Percentiles rank a stretch among this genome's conserved stretches.
phyloP scores from a whole-genome alignment of 2,113 vertebrate species.

The Tenebrosternarchus preto region DNA sequence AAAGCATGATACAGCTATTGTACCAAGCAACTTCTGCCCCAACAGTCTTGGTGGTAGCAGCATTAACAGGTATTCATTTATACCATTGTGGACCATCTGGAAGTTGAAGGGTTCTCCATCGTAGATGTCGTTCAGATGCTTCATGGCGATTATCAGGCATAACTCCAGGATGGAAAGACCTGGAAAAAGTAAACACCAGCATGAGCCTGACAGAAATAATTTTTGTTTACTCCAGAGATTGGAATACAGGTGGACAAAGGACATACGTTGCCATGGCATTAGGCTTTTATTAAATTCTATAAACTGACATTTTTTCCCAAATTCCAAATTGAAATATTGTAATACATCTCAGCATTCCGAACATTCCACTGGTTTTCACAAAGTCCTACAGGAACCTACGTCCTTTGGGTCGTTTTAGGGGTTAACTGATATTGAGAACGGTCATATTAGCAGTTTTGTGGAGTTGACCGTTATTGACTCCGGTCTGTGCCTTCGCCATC shows the following conservation, averaged over 20 bases:
- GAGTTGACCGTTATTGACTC: background rate
- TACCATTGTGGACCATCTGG: conserved; percentile 98
- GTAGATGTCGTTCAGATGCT: conserved; percentile 92
- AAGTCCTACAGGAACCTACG: too few relatives aligned
- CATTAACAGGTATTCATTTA: conserved; percentile 37
- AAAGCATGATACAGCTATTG: background rate
- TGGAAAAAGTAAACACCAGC: conserved; percentile 51
- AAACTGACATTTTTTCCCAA: too few relatives aligned
- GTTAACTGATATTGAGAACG: too few relatives aligned
- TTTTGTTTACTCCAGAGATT: too few relatives aligned
- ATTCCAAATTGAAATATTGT: too few relatives aligned
- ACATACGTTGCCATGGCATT: too few relatives aligned
- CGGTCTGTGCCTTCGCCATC: background rate
- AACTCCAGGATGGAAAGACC: conserved; percentile 93
- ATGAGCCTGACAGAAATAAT: background rate
- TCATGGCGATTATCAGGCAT: conserved; percentile 96
- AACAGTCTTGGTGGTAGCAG: background rate
- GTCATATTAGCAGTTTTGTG: background rate
- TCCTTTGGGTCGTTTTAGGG: background rate
- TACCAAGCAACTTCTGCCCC: background rate
- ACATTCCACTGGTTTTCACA: too few relatives aligned
- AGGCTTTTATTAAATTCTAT: too few relatives aligned
- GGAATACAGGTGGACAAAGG: too few relatives aligned
- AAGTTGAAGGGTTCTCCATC: conserved; percentile 96
- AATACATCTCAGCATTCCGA: too few relatives aligned